A percentile compares a stretch with the other conserved stretches of the same genome.
Evolutionary conservation across 2,113 vertebrate genomes (phyloP).

Genomic region (Hippocampus barbouri): DNA sequence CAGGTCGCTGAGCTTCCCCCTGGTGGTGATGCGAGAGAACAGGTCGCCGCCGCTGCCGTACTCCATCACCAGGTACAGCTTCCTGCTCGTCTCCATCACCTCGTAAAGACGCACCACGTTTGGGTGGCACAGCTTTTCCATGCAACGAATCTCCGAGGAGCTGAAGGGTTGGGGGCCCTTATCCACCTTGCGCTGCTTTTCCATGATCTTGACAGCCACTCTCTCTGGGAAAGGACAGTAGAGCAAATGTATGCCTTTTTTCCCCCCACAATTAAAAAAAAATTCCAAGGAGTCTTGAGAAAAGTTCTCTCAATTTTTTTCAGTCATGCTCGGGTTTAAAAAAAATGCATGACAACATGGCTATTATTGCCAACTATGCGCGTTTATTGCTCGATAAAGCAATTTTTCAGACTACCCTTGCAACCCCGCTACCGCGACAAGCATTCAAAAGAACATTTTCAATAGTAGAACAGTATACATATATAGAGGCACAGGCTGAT

Average conservation of each 20-base stretch:
- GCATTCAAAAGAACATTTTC: too few relatives aligned
- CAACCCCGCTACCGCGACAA: too few relatives aligned
- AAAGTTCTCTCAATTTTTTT: too few relatives aligned
- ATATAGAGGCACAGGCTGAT: conserved; percentile 8
- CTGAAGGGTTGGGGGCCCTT: conserved; percentile 50
- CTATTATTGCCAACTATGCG: too few relatives aligned
- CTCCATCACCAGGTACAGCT: conserved; percentile 74
- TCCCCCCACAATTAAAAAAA: neutral
- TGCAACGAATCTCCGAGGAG: conserved; percentile 70
- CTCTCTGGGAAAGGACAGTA: conserved; percentile 56
- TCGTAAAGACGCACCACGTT: conserved; percentile 78
- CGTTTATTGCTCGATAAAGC: too few relatives aligned
- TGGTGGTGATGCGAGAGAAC: conserved; percentile 68
- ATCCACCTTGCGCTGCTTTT: conserved; percentile 59
- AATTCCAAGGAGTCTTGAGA: neutral
- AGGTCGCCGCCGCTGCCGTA: conserved; percentile 76
- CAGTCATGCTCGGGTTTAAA: too few relatives aligned
- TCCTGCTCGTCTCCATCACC: conserved; percentile 70
- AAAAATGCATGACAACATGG: too few relatives aligned
- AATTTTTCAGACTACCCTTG: too few relatives aligned
- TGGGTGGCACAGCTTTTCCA: conserved; percentile 76
- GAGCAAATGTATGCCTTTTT: neutral
- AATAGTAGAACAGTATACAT: neutral
- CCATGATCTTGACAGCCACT: conserved; percentile 75
- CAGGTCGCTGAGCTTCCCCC: conserved; percentile 67